Conservation (phyloP, 1,140 invertebrate species). For the Nebria ingens region DNA sequence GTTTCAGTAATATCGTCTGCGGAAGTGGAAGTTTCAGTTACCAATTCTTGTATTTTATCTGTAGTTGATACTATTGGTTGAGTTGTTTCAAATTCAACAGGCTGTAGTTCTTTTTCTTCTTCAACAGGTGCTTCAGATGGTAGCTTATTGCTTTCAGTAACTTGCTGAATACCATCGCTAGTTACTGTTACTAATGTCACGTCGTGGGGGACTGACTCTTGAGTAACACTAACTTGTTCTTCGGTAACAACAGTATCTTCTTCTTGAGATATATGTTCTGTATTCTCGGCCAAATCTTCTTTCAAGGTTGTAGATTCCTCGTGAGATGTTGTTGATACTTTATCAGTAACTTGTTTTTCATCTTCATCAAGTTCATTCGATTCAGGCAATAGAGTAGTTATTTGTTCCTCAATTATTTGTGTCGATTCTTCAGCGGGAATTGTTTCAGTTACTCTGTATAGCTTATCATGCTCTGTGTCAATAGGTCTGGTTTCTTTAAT, state of each 20-base stretch:
- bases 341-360: constrained; percentile 5
- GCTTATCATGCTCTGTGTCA: neutral
- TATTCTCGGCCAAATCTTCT: neutral
- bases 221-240: neutral
- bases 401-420: constrained; percentile 10
- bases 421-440: neutral
- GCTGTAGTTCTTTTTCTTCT: neutral
- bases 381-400: constrained; percentile 11
- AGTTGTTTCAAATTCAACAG: constrained; percentile 17
- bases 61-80: constrained; percentile 13
- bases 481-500: constrained; percentile 1
- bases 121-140: neutral
- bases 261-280: constrained; percentile 9
- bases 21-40: constrained; percentile 10
- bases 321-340: neutral
- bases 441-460: neutral
- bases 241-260: constrained; percentile 12
- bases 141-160: neutral
- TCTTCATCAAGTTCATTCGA: constrained; percentile 8
- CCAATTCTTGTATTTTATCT: constrained; percentile 11
- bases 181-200: neutral
- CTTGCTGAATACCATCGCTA: neutral
- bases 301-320: neutral
- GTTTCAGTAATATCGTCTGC: constrained; percentile 8
- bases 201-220: neutral